Evolutionary conservation across 2,888 invertebrate species (phyloP), one percentile per base, ranked within the genome.

Genomic region (Cepaea hortensis): DNA sequence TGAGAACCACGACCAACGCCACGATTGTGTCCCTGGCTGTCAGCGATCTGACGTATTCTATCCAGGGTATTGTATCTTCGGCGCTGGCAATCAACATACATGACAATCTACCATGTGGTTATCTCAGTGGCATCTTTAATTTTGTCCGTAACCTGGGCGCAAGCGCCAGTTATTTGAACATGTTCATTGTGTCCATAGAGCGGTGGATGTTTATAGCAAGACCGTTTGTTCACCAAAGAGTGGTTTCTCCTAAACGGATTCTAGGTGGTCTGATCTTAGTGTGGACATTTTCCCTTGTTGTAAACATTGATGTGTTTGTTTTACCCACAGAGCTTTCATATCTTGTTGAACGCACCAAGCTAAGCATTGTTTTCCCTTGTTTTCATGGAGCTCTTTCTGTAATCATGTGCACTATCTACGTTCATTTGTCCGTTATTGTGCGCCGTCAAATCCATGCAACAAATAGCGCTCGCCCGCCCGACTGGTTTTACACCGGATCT

Each of bases 161-260:
- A 20, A 2, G 15, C 46, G 68, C 68, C 5, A 35, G 18, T 20
- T 81, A 65, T 65, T 18, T 15, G 11, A 81, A 81, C 13, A 35
- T 48, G 5, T 3, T 81, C 13, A 3, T 81, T 4, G 46, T 65
- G 46, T 70, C 81, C 65, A 13, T 68, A 23, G 81, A 81, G 23
- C 18, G 61, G 11, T 77, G 77, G 77, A 6, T 77, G 61, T 77
- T n/a, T 23, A 77, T 77, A 7, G 77, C 77, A n/a, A 55, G 23
- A 6, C 77, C 77, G 9, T 77, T 77, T 77, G 13, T 77, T 3
- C 77, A 77, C 23, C 55, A 77, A 61, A 55, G 77, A 23, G 23
- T 77, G 4, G 2, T 77, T 3, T n/a, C 77, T 1, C 55, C 6
- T 3, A 55, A 61, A 23, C 3, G n/a, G 55, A 77, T n/a, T 0